These are phyloP conservation scores for Toxotes chatareus DNA, from an alignment of 2,113 vertebrate species.

Conservation along the genomic window DNA sequence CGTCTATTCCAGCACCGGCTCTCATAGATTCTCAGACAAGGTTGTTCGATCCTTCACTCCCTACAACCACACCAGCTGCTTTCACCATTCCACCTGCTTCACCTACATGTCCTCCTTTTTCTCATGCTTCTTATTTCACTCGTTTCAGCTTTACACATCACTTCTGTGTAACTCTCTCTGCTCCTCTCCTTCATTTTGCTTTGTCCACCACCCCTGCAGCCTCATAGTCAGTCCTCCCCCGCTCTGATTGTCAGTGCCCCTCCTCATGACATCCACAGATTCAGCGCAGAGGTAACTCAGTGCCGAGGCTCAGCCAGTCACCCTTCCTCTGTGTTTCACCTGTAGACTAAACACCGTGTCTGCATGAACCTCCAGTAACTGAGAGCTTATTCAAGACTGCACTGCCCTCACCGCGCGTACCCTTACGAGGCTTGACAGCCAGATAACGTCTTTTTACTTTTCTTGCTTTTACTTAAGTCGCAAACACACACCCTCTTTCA, in stretches of 20 bases:
- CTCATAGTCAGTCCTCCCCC: slow-evolving; percentile 79
- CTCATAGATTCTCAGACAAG: slow-evolving; percentile 91
- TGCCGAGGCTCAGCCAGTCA: slow-evolving; percentile 1
- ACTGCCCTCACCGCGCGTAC: too few species aligned
- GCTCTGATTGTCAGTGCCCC: slow-evolving; percentile 90
- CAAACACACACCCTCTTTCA: too few species aligned
- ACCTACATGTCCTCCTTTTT: not conserved
- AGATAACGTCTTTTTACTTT: too few species aligned
- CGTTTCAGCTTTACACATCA: not conserved
- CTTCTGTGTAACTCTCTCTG: slow-evolving; percentile 5
- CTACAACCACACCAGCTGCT: not conserved
- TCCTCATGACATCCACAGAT: slow-evolving; percentile 90
- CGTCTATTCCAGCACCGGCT: slow-evolving; percentile 87
- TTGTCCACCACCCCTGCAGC: slow-evolving; percentile 69
- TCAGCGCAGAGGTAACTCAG: slow-evolving; percentile 89
- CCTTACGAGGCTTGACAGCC: too few species aligned
- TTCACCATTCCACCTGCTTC: slow-evolving; percentile 85
- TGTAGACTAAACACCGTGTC: slow-evolving; percentile 6
- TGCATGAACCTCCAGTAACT: not conserved
- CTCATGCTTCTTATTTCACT: not conserved
- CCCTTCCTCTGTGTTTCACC: not conserved
- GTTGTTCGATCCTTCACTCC: slow-evolving; percentile 70
- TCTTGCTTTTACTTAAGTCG: too few species aligned
- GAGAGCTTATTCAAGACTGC: too few species aligned
- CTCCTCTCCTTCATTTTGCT: not conserved